Evolutionary conservation across 64 coral and sea anemone genomes (phyloP).

Genomic region (Montipora efflorescens): DNA sequence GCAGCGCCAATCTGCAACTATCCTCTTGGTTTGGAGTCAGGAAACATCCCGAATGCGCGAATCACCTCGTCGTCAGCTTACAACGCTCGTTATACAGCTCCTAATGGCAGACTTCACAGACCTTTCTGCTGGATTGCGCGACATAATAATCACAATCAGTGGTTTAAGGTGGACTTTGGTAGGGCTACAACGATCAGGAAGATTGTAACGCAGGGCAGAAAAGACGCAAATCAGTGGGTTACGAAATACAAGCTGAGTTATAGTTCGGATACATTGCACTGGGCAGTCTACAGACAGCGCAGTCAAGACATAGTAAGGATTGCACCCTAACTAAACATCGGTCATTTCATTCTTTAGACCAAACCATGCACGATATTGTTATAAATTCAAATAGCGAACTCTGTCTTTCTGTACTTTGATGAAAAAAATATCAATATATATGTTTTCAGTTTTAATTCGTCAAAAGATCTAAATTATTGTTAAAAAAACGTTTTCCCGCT

Average conservation of each 20-base stretch:
- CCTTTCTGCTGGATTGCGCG: conserved; percentile 49
- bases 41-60: conserved; percentile 36
- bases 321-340: too few species aligned
- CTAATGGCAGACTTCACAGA: conserved; percentile 27
- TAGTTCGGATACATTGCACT: conserved; percentile 30
- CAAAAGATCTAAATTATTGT: too few species aligned
- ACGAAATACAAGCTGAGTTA: conserved; percentile 29
- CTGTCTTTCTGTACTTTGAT: too few species aligned
- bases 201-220: conserved; percentile 32
- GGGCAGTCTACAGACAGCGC: conserved; percentile 37
- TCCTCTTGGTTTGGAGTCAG: conserved; percentile 48
- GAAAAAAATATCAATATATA: too few species aligned
- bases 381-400: too few species aligned
- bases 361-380: too few species aligned
- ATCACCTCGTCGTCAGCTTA: conserved; percentile 59
- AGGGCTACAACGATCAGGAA: conserved; percentile 11
- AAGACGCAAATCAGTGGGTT: conserved; percentile 30
- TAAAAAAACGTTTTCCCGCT: too few species aligned
- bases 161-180: conserved; percentile 38
- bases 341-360: too few species aligned
- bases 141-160: conserved; percentile 32
- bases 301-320: conserved; percentile 21
- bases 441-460: too few species aligned
- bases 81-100: conserved; percentile 33
- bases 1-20: conserved; percentile 59